Conservation (phyloP, 2,888 invertebrate genomes). For the Muschampia plurimacula region DNA sequence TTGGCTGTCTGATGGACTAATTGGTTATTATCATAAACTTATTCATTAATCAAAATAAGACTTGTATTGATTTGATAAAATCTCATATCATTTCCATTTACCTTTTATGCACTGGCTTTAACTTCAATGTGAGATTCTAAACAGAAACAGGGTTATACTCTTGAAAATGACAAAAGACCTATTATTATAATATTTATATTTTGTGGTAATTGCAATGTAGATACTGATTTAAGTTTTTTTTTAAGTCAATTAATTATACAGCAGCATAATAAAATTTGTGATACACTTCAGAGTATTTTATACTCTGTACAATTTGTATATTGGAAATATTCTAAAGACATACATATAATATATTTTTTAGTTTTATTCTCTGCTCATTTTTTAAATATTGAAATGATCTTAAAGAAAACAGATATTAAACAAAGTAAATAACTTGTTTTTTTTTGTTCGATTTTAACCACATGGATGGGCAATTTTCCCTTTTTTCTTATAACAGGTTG, state of each 20-base stretch:
- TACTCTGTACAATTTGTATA: not conserved
- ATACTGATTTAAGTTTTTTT: not conserved
- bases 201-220: not conserved
- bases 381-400: not conserved
- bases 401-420: not conserved
- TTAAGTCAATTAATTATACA: not conserved
- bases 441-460: conserved; percentile 7
- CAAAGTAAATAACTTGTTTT: conserved; percentile 6
- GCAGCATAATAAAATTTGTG: conserved; percentile 9
- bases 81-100: not conserved
- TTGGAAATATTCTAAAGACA: not conserved
- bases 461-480: not conserved
- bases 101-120: conserved; percentile 9
- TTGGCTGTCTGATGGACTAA: not conserved
- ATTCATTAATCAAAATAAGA: not conserved
- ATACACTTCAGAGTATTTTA: not conserved
- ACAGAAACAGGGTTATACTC: conserved; percentile 60
- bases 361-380: not conserved
- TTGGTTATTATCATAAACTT: not conserved
- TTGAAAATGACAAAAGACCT: not conserved
- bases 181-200: conserved; percentile 4
- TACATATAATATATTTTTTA: not conserved
- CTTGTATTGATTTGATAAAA: not conserved
- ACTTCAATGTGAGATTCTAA: conserved; percentile 54
- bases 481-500: not conserved